Percentiles rank a stretch among this genome's conserved stretches.
Evolutionary conservation across 2,113 vertebrate species (phyloP).

Genomic region (Epinephelus lanceolatus): DNA sequence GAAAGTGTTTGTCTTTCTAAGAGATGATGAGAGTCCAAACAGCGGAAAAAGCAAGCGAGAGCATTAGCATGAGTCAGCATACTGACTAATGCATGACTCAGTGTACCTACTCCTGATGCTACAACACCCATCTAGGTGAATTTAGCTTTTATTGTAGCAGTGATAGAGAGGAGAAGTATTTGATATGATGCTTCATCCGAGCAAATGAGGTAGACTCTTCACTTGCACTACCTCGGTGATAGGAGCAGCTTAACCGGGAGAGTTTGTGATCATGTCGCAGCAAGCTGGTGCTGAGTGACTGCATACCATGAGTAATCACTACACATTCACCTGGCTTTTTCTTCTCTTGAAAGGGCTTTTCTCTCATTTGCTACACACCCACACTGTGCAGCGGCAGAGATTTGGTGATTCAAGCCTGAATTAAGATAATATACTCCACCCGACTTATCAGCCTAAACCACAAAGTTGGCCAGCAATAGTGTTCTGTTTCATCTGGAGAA

Average conservation of each 20-base stretch:
- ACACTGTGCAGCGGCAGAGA: not conserved
- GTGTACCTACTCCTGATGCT: constrained; percentile 13
- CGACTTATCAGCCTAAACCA: constrained; percentile 14
- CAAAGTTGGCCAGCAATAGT: not conserved
- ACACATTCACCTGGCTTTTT: constrained; percentile 6
- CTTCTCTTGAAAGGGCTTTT: not conserved
- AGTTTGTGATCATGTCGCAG: constrained; percentile 32
- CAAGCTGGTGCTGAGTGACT: constrained; percentile 32
- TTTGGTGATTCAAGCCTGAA: constrained; percentile 17
- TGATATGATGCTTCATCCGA: constrained; percentile 31
- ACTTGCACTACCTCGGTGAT: not conserved
- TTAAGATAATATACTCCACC: not conserved
- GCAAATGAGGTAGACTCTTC: constrained; percentile 12
- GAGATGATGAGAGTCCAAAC: not conserved
- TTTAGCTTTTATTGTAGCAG: constrained; percentile 4
- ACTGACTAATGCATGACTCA: constrained; percentile 60
- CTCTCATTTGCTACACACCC: constrained; percentile 6
- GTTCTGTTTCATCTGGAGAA: constrained; percentile 6
- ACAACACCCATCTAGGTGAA: constrained; percentile 23
- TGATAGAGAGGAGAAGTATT: constrained; percentile 6
- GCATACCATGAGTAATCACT: constrained; percentile 27
- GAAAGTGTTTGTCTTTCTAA: constrained; percentile 21
- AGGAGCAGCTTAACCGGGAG: not conserved
- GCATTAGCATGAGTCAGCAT: constrained; percentile 54
- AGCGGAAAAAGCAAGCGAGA: not conserved